Base-by-base conservation (phyloP, 1,140 invertebrate species). In the Formica exsecta region DNA sequence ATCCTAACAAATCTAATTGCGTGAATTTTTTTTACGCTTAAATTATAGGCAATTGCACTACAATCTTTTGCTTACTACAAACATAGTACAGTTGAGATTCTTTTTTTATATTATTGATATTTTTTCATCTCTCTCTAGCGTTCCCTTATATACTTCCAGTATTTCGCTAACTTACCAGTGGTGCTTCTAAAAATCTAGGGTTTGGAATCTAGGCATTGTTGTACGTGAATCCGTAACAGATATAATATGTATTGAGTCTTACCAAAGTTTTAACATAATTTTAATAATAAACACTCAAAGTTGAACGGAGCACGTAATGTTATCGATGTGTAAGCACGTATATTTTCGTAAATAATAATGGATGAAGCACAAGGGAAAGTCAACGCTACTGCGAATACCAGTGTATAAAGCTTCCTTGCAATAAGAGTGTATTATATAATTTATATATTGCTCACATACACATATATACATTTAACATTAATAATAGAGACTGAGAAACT, bases 1-100 rank as follows among this genome's bases (percentile, higher is more conserved):
- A 92, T 92, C 19, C 86, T 95, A 48, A 93, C 93, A 5, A 95
- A 93, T 92, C 85, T 95, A 16, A 94, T 95, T 80, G 91, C 93
- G 48, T 95, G 91, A 51, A 92, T 48, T 71, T 38, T 11, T 68
- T 57, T 6, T 44, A 36, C 41, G 16, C 66, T 41, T 9, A 41
- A 57, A 9, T 41, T 41, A 74, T 22, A 61, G 9, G n/a, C 71
- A 41, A 59, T 22, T 74, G 38, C 29, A 68, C n/a, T 13, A 9
- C 32, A 32, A 32, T 32, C 32, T 2, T 32, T 79, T 22, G 11
- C 16, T 80, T 32, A 51, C 25, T 66, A 11, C n/a, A 16, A 79
- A 11, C 22, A 22, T 16, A 16, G 44, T 0, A 36, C 29, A 32
- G 16, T 13, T 29, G n/a, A 13, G 32, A 22, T 4, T 66, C 0